Base-by-base conservation (phyloP, 1,140 invertebrate species). In the Drosophila novamexicana region DNA sequence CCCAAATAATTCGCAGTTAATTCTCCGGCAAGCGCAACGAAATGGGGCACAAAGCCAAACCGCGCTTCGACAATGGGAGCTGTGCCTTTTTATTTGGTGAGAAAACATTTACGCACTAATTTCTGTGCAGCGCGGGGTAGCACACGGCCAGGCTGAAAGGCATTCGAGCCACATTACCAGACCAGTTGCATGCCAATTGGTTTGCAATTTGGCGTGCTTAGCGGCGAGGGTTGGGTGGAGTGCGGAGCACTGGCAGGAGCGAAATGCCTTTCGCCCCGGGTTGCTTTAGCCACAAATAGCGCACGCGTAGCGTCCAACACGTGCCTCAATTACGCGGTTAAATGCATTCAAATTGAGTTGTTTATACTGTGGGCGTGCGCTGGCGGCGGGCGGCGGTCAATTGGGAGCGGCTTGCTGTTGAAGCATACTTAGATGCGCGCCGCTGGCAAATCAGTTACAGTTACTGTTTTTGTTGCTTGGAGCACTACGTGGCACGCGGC, bases 51-150 rank as follows among this genome's bases (percentile, higher is more conserved):
- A 81, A 88, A 86, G 65, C 66, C 70, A 18, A 18, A 36, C 32
- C 53, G 22, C 7, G 44, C 63, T 50, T 34, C 65, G 45, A 59
- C 22, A 34, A 34, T 49, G 29, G 36, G 62, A 54, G 45, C 62
- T 40, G 44, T 45, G 42, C 56, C 44, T 72, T 83, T 86, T 91
- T 91, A 89, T 91, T 91, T 91, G 89, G 89, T 91, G 89, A 91
- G 89, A 91, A 91, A 91, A 91, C 89, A 91, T 91, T 91, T 91
- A 91, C 89, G 88, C 83, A 91, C 89, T 89, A 91, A 91, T 91
- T 91, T 91, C 76, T 72, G 69, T 73, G 69, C 83, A 75, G 49
- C 62, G 67, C 71, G 63, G 58, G 68, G 64, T 62, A 65, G 63
- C 40, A 61, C 52, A 14, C 53, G 56, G 50, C 36, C 50, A 62